Evolutionary conservation across 2,797 vertebrate genomes (phyloP).

Genomic region (Gadopsis bispinosus): DNA sequence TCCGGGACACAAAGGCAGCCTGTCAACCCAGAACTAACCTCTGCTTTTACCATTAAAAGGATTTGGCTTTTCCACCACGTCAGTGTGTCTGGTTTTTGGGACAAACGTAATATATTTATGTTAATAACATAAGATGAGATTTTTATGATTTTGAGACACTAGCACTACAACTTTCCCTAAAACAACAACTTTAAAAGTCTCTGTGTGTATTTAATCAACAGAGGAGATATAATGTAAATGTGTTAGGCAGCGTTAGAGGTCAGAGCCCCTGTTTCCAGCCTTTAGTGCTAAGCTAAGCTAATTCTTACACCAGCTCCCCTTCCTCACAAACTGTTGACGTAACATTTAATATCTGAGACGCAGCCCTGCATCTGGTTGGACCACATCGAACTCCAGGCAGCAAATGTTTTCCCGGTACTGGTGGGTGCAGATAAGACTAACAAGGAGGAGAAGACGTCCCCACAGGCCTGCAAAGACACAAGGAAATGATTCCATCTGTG

Average conservation of each 20-base stretch:
- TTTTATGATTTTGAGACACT: background rate
- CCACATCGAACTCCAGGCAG: background rate
- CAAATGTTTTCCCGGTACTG: conserved; percentile 8
- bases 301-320: background rate
- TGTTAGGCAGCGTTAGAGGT: no score
- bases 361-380: background rate
- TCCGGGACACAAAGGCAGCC: no score
- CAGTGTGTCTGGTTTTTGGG: background rate
- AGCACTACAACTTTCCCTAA: no score
- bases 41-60: conserved; percentile 31
- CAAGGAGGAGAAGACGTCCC: conserved; percentile 5
- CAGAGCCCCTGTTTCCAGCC: background rate
- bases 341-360: background rate
- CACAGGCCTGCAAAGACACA: background rate
- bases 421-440: background rate
- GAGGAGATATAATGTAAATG: no score
- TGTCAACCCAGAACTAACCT: background rate
- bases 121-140: no score
- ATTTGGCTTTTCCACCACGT: background rate
- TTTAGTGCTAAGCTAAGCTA: background rate
- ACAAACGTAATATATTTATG: background rate
- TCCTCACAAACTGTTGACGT: background rate
- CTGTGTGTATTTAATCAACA: background rate
- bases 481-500: conserved; percentile 35
- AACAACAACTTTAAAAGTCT: no score